Evolutionary conservation across 2,888 invertebrate genomes (phyloP).

Genomic region (Carabus problematicus): DNA sequence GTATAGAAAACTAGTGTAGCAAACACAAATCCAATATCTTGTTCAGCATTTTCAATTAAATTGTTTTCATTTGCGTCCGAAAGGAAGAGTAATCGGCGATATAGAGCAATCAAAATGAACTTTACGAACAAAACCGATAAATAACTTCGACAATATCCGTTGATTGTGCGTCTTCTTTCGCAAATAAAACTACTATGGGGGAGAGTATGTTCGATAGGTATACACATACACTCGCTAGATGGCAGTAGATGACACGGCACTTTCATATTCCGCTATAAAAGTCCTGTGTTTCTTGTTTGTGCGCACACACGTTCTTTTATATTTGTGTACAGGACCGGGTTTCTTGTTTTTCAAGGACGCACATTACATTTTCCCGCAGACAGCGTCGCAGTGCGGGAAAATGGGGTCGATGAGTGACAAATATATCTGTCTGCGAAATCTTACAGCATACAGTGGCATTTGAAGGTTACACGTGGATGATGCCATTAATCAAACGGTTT

Average conservation of each 20-base stretch:
- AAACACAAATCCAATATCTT: neutral
- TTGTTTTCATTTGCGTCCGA: slow-evolving; percentile 7
- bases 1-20: neutral
- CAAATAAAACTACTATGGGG: too few species aligned
- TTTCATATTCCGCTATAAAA: too few species aligned
- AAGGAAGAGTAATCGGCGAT: slow-evolving; percentile 17
- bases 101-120: slow-evolving; percentile 28
- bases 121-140: slow-evolving; percentile 31
- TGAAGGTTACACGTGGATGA: slow-evolving; percentile 6
- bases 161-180: slow-evolving; percentile 9
- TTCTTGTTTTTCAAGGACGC: slow-evolving; percentile 7
- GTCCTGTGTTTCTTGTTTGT: too few species aligned
- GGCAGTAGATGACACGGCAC: too few species aligned
- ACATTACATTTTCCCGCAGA: slow-evolving; percentile 27
- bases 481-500: slow-evolving; percentile 15
- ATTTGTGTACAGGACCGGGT: too few species aligned
- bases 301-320: too few species aligned
- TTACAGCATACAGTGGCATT: neutral
- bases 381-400: slow-evolving; percentile 28
- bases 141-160: slow-evolving; percentile 23
- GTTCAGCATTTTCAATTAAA: too few species aligned
- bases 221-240: too few species aligned
- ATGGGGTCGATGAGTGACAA: slow-evolving; percentile 31
- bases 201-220: too few species aligned
- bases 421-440: slow-evolving; percentile 30